A percentile compares a stretch with the other conserved stretches of the same genome.
phyloP scores from a whole-genome alignment of 2,113 vertebrate species.

The Circaetus cinerascens region DNA sequence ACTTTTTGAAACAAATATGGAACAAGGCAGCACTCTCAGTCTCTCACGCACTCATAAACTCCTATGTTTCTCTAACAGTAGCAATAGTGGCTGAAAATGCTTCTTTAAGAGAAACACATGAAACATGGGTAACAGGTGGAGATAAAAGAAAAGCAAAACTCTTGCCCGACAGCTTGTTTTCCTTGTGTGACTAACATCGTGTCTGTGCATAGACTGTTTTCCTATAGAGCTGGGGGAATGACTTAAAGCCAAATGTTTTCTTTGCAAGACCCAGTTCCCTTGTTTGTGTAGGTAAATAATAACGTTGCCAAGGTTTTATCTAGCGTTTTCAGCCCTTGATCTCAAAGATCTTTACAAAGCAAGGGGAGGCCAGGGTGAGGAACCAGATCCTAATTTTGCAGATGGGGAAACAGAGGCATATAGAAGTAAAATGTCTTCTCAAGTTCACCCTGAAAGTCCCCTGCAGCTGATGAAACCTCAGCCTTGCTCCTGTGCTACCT shows the following conservation, averaged over 20 bases:
- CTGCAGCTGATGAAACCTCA: not conserved
- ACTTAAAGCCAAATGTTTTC: not conserved
- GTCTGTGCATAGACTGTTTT: not conserved
- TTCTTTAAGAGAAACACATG: not conserved
- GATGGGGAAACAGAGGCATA: not conserved
- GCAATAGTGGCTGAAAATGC: not conserved
- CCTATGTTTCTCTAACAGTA: not conserved
- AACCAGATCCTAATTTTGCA: not conserved
- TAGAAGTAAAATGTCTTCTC: not conserved
- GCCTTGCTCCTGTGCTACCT: not conserved
- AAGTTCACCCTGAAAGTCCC: not conserved
- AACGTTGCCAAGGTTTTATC: not conserved
- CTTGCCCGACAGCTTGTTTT: not conserved
- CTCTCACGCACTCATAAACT: rapidly evolving
- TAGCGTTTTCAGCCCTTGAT: not conserved
- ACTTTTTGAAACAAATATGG: not conserved
- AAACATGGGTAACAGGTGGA: not conserved
- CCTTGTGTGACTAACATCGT: not conserved
- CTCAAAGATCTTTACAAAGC: not conserved
- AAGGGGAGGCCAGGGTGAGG: not conserved
- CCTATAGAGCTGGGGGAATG: not conserved
- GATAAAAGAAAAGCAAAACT: not conserved
- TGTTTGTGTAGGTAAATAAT: not conserved
- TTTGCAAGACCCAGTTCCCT: not conserved
- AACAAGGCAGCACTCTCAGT: not conserved